Evolutionary conservation across 1,140 invertebrate genomes (phyloP), one percentile per base, ranked within the genome.

Genomic region (Diabrotica virgifera): DNA sequence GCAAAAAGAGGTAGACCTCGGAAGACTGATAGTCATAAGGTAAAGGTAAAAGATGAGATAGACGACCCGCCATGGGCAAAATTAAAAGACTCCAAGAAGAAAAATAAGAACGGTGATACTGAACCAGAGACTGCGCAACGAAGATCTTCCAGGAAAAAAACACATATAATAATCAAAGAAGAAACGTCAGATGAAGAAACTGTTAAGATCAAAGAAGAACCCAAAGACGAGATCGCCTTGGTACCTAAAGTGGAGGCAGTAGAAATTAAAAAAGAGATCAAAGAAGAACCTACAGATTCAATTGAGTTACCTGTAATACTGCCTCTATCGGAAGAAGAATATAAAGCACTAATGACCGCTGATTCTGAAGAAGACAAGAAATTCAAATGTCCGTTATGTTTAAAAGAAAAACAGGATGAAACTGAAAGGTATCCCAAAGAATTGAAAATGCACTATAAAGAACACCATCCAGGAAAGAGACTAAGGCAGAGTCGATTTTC

Each of bases 401-500:
- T 13, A 9, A 62, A 62, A 54, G 60, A 54, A 54, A 54, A 62
- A 54, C 67, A 68, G 53, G 67, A 73, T 24, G 68, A 67, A 1
- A 63, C 59, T 9, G 69, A 73, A 24, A 55, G 67, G 52, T 67
- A 55, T 11, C 57, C 65, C 1, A 67, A 67, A 54, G 70, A 70
- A 50, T 38, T 73, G 6, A 73, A 69, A 59, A 36, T 59, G 36
- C 72, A 73, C 53, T 73, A 71, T 60, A 73, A 73, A 60, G 24
- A 63, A 6, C 40, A 59, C 6, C 72, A 73, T 61, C 70, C 68
- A 8, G 69, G 69, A 5, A 73, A 73, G 51, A 56, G 72, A 36
- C 62, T 73, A 36, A n/a, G 72, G 3, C 64, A 65, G 5, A 69
- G 64, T 6, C 64, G 63, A 7, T 68, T 73, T 40, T 70, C 69